Percentiles rank a stretch among this genome's conserved stretches.
Evolutionary conservation across 2,113 vertebrate species (phyloP).

Genomic region (Merops nubicus): DNA sequence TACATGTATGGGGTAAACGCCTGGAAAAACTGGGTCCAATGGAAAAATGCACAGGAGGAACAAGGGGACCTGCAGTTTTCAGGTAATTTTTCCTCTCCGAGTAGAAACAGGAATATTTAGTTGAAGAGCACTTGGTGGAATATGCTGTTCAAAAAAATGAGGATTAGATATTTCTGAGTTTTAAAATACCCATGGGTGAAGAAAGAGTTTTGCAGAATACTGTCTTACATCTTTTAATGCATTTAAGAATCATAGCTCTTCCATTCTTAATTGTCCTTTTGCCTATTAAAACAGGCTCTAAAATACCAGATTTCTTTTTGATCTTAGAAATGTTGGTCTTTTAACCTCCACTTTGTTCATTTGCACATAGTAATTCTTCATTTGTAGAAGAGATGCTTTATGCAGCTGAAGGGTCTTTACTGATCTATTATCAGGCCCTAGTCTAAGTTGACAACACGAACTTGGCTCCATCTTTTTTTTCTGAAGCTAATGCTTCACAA

Average conservation of each 20-base stretch:
- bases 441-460: background rate
- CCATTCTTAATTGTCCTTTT: background rate
- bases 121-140: background rate
- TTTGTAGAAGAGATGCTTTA: background rate
- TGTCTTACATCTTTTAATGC: background rate
- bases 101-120: background rate
- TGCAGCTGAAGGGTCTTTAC: background rate
- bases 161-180: background rate
- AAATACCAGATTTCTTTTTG: background rate
- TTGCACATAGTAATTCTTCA: background rate
- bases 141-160: background rate
- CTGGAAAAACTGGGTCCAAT: slow-evolving; percentile 95
- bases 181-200: background rate
- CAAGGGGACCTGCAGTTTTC: slow-evolving; percentile 84
- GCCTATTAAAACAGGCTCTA: background rate
- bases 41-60: slow-evolving; percentile 88
- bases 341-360: background rate
- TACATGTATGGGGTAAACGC: slow-evolving; percentile 93
- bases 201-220: background rate
- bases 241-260: background rate
- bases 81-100: slow-evolving; percentile 56
- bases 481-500: background rate
- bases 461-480: background rate
- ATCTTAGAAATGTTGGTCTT: background rate
- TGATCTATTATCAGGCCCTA: background rate